Conservation (phyloP, 2,797 vertebrate species). For the Pagetopsis macropterus region DNA sequence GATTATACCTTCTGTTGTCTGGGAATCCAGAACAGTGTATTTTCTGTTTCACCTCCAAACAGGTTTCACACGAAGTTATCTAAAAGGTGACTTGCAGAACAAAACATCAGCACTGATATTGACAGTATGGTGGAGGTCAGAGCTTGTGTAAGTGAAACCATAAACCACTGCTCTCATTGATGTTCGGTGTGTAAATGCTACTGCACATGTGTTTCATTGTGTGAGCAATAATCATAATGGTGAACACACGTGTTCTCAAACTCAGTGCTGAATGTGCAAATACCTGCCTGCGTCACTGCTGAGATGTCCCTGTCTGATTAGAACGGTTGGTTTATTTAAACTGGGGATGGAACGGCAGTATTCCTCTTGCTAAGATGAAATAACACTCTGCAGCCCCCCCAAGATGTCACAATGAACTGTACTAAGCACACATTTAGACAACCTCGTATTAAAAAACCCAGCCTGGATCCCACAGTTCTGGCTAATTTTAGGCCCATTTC, state of each 20-base stretch:
- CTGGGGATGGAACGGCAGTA: conserved; percentile 40
- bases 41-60: not conserved
- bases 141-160: not conserved
- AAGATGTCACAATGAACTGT: not conserved
- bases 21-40: not conserved
- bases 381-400: conserved; percentile 2
- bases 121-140: not conserved
- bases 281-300: conserved; percentile 25
- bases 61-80: conserved; percentile 14
- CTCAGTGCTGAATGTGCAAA: conserved; percentile 48
- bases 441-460: no score
- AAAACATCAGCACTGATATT: not conserved
- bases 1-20: conserved; percentile 19
- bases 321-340: conserved; percentile 56
- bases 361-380: conserved; percentile 32
- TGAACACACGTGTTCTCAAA: conserved; percentile 5
- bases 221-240: not conserved
- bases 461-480: no score
- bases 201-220: not conserved
- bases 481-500: no score
- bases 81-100: not conserved
- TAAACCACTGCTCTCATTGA: no score
- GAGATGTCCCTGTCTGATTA: conserved; percentile 56
- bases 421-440: not conserved
- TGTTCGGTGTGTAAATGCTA: not conserved